Base-by-base conservation (phyloP, 2,113 vertebrate genomes). In the Brachyhypopomus gauderio region DNA sequence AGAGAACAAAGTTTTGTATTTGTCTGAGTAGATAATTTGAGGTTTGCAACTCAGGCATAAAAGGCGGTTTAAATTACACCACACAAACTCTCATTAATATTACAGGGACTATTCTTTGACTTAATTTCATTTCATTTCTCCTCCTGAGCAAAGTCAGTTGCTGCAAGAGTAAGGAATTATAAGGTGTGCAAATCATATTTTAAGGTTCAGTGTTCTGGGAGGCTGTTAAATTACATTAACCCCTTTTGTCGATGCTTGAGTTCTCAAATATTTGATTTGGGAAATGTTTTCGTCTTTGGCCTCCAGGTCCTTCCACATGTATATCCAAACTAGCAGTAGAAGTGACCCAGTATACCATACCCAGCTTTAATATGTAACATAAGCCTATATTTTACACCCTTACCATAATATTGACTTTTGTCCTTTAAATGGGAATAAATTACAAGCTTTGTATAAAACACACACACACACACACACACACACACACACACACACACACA, bases 171-270 rank as follows among this genome's bases (percentile, higher is more conserved):
- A 84, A 90, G 86, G 88, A 91, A 91, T 92, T 91, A 90, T 87
- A 90, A 89, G 89, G 90, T 92, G 90, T 90, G 89, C 87, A 91
- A 92, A 92, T 91, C 89, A 91, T 90, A 90, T 92, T 92, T 91
- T 91, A 88, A 87, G 90, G 88, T 92, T 91, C 88, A 90, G 79
- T 85, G 83, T 91, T 90, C 89, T 88, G 87, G 88, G 88, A 86
- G 87, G 82, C 75, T 79, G 72, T 70, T 78, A 78, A 86, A 89
- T 88, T 87, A 82, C 88, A 87, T 90, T 81, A 87, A 84, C 84
- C 67, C 86, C 71, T 59, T 84, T 85, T 67, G 73, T 55, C 75
- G 70, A 27, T 70, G 64, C 45, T 70, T 59, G 38, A 75, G 56
- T 85, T 78, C 70, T 82, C 75, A 78, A 81, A 79, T 77, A 78